These are phyloP conservation scores for Cephus runcator DNA, from an alignment of 2,888 invertebrate species.

Conservation along the genomic window DNA sequence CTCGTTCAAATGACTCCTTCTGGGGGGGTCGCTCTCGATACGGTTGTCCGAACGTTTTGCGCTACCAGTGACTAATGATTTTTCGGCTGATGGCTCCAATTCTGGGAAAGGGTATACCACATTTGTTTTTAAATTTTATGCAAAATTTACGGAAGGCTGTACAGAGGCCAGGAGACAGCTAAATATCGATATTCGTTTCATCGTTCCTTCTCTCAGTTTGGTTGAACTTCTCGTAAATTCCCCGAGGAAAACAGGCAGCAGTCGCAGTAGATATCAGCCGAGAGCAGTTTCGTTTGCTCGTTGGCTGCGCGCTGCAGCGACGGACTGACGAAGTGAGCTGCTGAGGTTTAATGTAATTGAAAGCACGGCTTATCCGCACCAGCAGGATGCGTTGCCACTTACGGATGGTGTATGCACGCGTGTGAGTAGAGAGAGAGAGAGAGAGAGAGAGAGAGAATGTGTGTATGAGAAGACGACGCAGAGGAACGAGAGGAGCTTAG, in stretches of 20 bases:
- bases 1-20: too few species aligned
- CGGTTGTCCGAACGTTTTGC: too few species aligned
- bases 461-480: too few species aligned
- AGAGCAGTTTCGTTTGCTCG: not conserved
- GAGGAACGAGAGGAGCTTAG: too few species aligned
- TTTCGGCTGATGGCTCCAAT: conserved; percentile 1
- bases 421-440: too few species aligned
- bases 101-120: conserved; percentile 25
- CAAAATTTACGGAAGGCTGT: conserved; percentile 23
- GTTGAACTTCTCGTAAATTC: not conserved
- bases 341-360: conserved; percentile 40
- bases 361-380: conserved; percentile 35
- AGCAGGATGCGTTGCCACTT: too few species aligned
- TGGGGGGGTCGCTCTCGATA: too few species aligned
- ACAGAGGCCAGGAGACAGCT: not conserved
- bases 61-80: too few species aligned
- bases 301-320: too few species aligned
- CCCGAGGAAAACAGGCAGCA: not conserved
- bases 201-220: conserved; percentile 2
- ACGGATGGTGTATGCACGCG: too few species aligned
- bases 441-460: too few species aligned
- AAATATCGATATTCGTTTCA: conserved; percentile 37
- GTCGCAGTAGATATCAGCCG: not conserved
- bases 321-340: conserved; percentile 1
- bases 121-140: conserved; percentile 31